Base-by-base conservation (phyloP, 2,797 vertebrate species). In the Amazona ochrocephala region DNA sequence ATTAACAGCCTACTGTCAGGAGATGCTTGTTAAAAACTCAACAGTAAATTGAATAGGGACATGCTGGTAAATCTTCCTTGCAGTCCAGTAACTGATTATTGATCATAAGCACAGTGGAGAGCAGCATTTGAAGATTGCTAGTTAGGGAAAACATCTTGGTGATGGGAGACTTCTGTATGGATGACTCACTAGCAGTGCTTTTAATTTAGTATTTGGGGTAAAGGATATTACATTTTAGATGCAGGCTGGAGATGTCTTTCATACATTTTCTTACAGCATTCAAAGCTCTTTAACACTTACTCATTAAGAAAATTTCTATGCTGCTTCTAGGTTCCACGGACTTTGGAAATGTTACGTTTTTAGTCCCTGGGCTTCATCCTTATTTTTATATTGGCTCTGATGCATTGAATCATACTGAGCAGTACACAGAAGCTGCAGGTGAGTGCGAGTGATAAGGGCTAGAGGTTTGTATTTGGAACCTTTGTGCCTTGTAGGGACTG, bases 361-460 rank as follows among this genome's bases (percentile, higher is more conserved):
- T 98, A 51, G 97, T 98, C 76, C 99, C 98, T 84, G 98, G 98
- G 34, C 98, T 99, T 97, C 99, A 99, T 95, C 98, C 98, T 10
- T 99, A 99, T 95, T 99, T 99, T 97, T 98, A 98, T 96, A 99
- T 99, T 95, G 97, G 98, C 60, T 98, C 98, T 3, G 94, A 98
- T 39, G 98, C 98, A 3, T 75, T 98, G 73, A 99, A 99, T 95
- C 99, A 99, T 96, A 99, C 98, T 3, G 98, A 98, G 97, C 98
- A 99, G 66, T 99, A 99, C 82, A 98, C 98, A 12, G 94, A 96
- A 96, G 99, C 99, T 93, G 98, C 98, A 92, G 98, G 99, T 99
- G 96, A 93, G 96, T 65, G 58, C 12, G 79, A 87, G 20, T 58
- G 47, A n/a, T 64, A 78, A 48, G 13, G 4, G 4, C 84, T 68